A percentile compares a stretch with the other conserved stretches of the same genome.
phyloP scores from a whole-genome alignment of 2,113 vertebrate species.

The Oncorhynchus masou region DNA sequence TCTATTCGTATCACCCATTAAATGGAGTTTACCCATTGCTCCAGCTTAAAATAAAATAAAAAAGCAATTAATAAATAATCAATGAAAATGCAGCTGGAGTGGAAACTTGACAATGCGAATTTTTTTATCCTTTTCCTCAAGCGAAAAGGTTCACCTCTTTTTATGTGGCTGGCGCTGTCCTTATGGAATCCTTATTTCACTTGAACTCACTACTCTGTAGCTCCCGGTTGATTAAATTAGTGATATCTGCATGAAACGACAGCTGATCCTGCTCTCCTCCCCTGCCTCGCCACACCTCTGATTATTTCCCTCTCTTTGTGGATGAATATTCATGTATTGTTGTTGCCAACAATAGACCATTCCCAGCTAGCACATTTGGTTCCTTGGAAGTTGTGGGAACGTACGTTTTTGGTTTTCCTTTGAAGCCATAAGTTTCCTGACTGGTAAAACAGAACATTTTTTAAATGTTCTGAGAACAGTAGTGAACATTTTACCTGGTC shows the following conservation, averaged over 20 bases:
- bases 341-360: constrained; percentile 34
- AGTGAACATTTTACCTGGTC: too few species aligned
- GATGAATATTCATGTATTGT: constrained; percentile 48
- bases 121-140: too few species aligned
- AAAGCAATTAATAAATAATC: too few species aligned
- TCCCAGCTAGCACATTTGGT: constrained; percentile 34
- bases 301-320: constrained; percentile 30
- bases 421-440: constrained; percentile 5
- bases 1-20: too few species aligned
- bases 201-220: constrained; percentile 36
- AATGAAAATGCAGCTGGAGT: too few species aligned
- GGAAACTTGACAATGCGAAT: too few species aligned
- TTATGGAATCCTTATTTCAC: constrained; percentile 37
- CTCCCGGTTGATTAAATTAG: constrained; percentile 37
- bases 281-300: constrained; percentile 18
- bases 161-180: too few species aligned
- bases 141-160: too few species aligned
- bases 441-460: too few species aligned
- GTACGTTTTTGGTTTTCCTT: neutral
- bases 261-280: constrained; percentile 26
- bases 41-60: too few species aligned
- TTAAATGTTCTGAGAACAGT: too few species aligned
- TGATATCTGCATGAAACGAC: constrained; percentile 24
- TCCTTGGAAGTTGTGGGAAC: constrained; percentile 11
- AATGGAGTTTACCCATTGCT: too few species aligned